These are phyloP conservation scores for Actinemys pallida DNA, from an alignment of 2,113 vertebrate species.

Conservation along the genomic window DNA sequence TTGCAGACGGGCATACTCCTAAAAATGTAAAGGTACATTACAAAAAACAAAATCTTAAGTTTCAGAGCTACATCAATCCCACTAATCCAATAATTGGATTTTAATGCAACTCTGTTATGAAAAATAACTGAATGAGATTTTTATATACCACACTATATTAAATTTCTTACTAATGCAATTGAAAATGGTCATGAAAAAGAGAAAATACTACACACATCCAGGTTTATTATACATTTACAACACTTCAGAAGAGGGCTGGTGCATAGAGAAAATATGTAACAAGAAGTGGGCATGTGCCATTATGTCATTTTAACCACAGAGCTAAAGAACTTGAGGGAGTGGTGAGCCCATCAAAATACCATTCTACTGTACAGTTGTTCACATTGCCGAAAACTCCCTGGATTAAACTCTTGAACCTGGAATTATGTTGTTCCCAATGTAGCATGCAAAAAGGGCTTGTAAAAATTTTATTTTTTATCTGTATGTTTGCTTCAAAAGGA, in stretches of 20 bases:
- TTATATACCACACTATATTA: background rate
- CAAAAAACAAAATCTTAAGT: too few relatives aligned
- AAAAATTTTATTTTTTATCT: background rate
- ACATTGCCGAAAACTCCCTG: too few relatives aligned
- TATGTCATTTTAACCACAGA: background rate
- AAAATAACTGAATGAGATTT: background rate
- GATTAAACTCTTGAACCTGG: background rate
- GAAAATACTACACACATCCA: background rate
- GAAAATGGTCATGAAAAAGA: background rate
- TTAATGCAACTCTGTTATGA: background rate
- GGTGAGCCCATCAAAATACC: background rate
- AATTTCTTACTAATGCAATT: background rate
- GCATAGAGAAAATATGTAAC: background rate
- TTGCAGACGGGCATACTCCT: too few relatives aligned
- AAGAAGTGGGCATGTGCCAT: background rate
- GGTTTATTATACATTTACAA: background rate
- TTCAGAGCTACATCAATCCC: too few relatives aligned
- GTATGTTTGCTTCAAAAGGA: background rate
- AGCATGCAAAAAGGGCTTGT: background rate
- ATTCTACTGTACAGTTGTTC: background rate
- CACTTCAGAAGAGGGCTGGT: background rate
- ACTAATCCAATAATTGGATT: background rate
- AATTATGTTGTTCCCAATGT: background rate
- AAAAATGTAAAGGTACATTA: too few relatives aligned
- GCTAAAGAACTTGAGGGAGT: background rate